Conservation (phyloP, 2,113 vertebrate genomes). For the Glaucomys volans region DNA sequence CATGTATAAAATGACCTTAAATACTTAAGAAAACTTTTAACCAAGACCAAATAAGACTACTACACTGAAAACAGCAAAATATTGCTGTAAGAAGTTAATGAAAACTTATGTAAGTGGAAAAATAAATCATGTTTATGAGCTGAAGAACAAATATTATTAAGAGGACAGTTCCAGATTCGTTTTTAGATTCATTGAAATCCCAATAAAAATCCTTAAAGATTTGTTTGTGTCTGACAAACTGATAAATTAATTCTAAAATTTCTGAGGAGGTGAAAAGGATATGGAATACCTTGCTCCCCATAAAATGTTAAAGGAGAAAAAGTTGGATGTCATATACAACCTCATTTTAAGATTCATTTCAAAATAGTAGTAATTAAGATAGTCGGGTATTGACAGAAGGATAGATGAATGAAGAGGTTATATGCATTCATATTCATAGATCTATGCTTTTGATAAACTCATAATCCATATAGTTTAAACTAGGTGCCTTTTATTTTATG, state of each 20-base stretch:
- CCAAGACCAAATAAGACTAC: neutral
- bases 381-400: neutral
- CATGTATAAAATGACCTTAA: neutral
- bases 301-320: neutral
- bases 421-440: neutral
- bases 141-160: neutral
- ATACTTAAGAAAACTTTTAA: neutral
- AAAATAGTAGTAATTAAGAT: constrained; percentile 8
- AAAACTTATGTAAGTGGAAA: neutral
- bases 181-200: neutral
- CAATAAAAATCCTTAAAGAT: neutral
- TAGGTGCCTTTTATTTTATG: neutral
- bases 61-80: neutral
- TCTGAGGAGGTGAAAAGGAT: neutral
- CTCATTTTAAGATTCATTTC: neutral
- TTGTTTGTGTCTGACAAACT: neutral
- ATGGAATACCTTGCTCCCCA: neutral
- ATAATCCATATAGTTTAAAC: neutral
- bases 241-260: neutral
- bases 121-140: neutral
- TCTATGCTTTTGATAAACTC: neutral
- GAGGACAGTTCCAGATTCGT: neutral
- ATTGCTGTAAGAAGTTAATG: neutral
- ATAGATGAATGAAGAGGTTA: neutral
- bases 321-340: neutral